These are phyloP conservation scores for Sicus ferrugineus DNA, from an alignment of 2,888 invertebrate genomes.

Conservation along the genomic window DNA sequence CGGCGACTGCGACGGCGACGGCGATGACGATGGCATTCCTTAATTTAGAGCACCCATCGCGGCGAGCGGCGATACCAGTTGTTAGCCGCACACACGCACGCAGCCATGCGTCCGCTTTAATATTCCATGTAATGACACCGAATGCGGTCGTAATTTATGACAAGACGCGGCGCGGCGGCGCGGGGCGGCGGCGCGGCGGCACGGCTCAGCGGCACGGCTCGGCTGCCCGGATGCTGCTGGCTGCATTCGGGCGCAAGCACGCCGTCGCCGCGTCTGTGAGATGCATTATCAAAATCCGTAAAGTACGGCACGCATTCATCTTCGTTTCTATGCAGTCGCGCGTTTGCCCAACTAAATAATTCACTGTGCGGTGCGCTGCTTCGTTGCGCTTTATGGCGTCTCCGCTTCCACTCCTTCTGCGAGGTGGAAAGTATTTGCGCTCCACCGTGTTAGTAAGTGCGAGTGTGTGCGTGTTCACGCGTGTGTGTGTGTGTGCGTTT, in stretches of 20 bases:
- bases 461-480: too few relatives aligned
- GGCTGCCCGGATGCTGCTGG: too few relatives aligned
- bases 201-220: not conserved
- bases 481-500: too few relatives aligned
- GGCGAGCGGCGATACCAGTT: not conserved
- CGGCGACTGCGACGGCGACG: not conserved
- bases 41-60: conserved; percentile 7
- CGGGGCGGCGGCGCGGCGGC: not conserved
- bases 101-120: conserved; percentile 14
- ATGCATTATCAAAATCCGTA: conserved; percentile 24
- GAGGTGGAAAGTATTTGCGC: too few relatives aligned
- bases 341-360: not conserved
- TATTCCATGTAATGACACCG: conserved; percentile 23
- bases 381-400: not conserved
- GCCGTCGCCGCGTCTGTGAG: not conserved
- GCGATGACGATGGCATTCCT: conserved; percentile 8
- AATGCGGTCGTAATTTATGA: conserved; percentile 22
- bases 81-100: not conserved
- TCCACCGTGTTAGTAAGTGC: too few relatives aligned
- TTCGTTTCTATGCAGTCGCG: conserved; percentile 7
- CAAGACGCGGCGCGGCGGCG: not conserved
- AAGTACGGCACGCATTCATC: conserved; percentile 16
- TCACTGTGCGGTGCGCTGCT: not conserved
- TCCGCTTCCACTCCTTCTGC: not conserved
- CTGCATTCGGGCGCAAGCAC: not conserved